Percentiles rank a stretch among this genome's conserved stretches.
Conservation (phyloP, 2,797 vertebrate genomes). For the Myiotriccus ornatus region DNA sequence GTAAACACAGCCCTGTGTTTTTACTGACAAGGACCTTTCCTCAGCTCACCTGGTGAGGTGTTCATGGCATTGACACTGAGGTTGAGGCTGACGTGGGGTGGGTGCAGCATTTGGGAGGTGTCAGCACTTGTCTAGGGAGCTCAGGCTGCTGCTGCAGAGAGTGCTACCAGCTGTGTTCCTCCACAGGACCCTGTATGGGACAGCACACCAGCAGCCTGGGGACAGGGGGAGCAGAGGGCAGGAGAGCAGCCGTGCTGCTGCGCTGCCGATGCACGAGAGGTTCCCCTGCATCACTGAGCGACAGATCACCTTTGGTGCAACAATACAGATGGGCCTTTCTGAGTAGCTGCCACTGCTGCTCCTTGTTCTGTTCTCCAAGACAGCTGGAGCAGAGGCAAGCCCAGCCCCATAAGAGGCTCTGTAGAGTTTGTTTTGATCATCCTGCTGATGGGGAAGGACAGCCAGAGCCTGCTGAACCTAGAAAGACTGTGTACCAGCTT, state of each 20-base stretch:
- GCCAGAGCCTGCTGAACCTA: conserved; percentile 9
- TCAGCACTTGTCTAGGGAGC: neutral
- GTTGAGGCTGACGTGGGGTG: neutral
- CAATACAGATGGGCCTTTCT: neutral
- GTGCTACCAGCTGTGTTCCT: neutral
- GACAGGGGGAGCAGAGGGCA: neutral
- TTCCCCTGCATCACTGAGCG: neutral
- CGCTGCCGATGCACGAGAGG: rapidly evolving
- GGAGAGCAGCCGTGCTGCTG: neutral
- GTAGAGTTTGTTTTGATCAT: conserved; percentile 23
- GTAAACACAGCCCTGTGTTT: neutral
- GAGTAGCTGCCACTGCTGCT: neutral
- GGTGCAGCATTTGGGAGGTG: neutral
- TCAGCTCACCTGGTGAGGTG: neutral
- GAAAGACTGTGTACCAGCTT: conserved; percentile 16
- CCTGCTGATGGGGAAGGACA: conserved; percentile 19
- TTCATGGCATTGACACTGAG: neutral
- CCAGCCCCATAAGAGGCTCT: neutral
- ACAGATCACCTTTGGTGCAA: neutral
- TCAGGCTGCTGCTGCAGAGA: neutral
- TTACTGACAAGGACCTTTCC: neutral
- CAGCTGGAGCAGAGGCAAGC: neutral
- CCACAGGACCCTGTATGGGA: neutral
- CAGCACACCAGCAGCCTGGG: neutral
- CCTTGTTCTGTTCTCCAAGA: neutral